A percentile compares a stretch with the other conserved stretches of the same genome.
Evolutionary conservation across 2,797 vertebrate species (phyloP).

Genomic region (Taeniopygia guttata): DNA sequence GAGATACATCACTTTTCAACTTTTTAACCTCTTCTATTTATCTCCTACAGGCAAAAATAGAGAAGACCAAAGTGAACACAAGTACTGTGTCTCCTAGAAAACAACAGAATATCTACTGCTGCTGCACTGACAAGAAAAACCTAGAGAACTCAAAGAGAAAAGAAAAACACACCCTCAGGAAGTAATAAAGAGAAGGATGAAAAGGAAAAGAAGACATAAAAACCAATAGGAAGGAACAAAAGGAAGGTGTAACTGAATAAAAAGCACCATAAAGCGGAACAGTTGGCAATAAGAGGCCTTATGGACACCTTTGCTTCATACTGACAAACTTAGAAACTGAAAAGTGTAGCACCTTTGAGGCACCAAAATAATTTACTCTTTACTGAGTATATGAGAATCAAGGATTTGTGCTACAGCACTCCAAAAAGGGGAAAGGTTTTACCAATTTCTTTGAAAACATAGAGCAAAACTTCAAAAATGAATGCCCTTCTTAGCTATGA

Average conservation of each 20-base stretch:
- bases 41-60: neutral
- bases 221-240: slow-evolving; percentile 4
- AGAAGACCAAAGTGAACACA: neutral
- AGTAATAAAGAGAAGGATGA: neutral
- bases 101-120: neutral
- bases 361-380: neutral
- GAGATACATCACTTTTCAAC: neutral
- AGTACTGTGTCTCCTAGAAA: neutral
- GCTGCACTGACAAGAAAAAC: neutral
- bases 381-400: neutral
- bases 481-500: neutral
- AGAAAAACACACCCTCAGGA: neutral
- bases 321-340: neutral
- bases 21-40: neutral
- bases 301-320: neutral
- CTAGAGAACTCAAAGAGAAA: neutral
- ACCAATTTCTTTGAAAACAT: neutral
- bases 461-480: neutral
- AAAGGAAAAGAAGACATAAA: slow-evolving; percentile 6
- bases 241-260: neutral
- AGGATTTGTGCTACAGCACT: neutral
- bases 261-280: neutral
- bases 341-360: neutral
- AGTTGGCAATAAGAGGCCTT: neutral
- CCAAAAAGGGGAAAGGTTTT: neutral